Evolutionary conservation across 2,888 invertebrate genomes (phyloP), one percentile per base, ranked within the genome.

Genomic region (Chelonus formosanus): DNA sequence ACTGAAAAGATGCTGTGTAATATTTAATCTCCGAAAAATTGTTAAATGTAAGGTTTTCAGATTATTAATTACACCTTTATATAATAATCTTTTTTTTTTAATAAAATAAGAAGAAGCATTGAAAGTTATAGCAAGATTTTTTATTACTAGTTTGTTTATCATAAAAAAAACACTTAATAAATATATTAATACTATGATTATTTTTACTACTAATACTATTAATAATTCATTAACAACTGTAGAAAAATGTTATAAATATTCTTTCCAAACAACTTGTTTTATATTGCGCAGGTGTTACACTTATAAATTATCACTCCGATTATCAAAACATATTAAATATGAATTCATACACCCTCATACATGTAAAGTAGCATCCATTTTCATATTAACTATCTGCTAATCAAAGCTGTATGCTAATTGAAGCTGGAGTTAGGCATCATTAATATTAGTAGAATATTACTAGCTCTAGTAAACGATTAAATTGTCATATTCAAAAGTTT

Each of bases 391-490:
- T 50, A 64, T 58, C 44, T 6, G 53, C 45, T 53, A 64, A 48
- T 58, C 44, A 58, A 58, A 64, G 64, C 53, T 58, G 58, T 44
- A 58, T 57, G 50, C 63, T 63, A 57, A 63, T 64, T 58, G 34
- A 35, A 56, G 52, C 58, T 43, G 35, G 53, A 48, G 64, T 58
- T 64, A 57, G 58, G 64, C 64, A 40, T 52, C 64, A 44, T 64
- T 58, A 53, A 58, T 58, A 71, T 71, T 71, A 71, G 71, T 71
- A 53, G 65, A 65, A 67, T 66, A 66, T 20, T 20, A 67, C 76
- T 75, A 74, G 73, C 74, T 63, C 10, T 31, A 6, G 64, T 68
- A 63, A 63, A 67, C 69, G 69, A 69, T 63, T 73, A 70, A 71
- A 58, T 65, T 67, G 68, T 63, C 69, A 72, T 71, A 75, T 67